Evolutionary conservation across 1,140 invertebrate genomes (phyloP), one percentile per base, ranked within the genome.

Genomic region (Platyura marginata): DNA sequence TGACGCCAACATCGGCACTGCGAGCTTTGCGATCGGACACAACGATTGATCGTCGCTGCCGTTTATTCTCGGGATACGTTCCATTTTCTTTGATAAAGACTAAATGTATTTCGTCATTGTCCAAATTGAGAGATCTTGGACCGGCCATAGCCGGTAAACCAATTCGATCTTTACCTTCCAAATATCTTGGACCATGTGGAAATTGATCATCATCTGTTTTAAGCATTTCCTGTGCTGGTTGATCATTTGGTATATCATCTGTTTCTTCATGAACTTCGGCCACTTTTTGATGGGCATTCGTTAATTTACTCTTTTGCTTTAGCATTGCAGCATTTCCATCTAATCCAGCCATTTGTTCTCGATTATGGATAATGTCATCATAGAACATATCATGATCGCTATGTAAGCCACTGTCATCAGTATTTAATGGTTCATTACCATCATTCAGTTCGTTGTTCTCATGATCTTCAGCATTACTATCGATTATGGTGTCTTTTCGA

Each of bases 1-100:
- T 82, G 15, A 90, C 86, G 8, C 83, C 87, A 10, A 88, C 82
- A 55, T 85, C 85, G 2, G 80, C 82, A 46, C 79, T 85, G 19
- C 80, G 71, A 10, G 69, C 75, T 51, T 81, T 79, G 4, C 81
- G 66, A 51, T 81, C 78, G 6, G 77, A 72, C 11, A 81, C 68
- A 0, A 74, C 68, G 2, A 83, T 66, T 0, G 78, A 78, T 16
- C 85, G 66, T 40, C 73, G 70, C 22, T 56, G 55, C 44, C 46
- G 50, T 35, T 52, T 40, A 43, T 41, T 50, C 50, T 48, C 21
- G 16, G 36, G 33, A 22, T 45, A 0, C 45, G 46, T 47, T 36
- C 46, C 43, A 36, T 48, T 48, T 23, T 36, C 41, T n/a, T 42
- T 41, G 43, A 40, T n/a, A 44, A 48, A 15, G 45, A 47, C 29